Evolutionary conservation across 2,797 vertebrate species (phyloP), one percentile per base, ranked within the genome.

Genomic region (Fringilla coelebs): DNA sequence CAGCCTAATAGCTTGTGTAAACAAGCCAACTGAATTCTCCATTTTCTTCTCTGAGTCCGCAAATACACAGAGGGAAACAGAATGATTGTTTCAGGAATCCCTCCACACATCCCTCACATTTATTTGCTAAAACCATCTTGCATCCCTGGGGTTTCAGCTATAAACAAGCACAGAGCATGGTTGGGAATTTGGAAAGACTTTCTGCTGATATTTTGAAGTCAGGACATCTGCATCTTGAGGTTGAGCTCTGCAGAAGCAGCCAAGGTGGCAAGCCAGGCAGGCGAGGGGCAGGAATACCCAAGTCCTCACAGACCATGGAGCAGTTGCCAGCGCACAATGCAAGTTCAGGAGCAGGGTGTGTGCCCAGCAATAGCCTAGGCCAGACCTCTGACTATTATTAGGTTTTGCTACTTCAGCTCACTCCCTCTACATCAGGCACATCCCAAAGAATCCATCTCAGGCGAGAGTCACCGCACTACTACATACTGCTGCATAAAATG

Each of bases 21-120:
- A 96, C 74, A 92, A 72, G 51, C 18, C 63, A 84, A 49, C 51
- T 7, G 2, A 81, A 92, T 84, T 88, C 62, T 86, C 93, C 34
- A 60, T 90, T 95, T 95, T 83, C 89, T 89, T 94, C 87, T 61
- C 63, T 0, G 0, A 73, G 66, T 55, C 85, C 4, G 26, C 77
- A 95, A 94, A 94, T 28, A 96, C 81, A 67, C 79, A 81, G 66
- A 94, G 70, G 89, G 66, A 95, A 95, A 94, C 80, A 88, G 55
- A 83, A 55, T 41, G 36, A 91, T 66, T 82, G 71, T 79, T 90
- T 70, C 91, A 63, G 74, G 93, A 93, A 95, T 90, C 88, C 66
- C 71, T 84, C n/a, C 55, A 19, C 79, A 85, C 41, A 84, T 61
- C 58, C 78, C 70, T 65, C 10, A 54, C 0, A 0, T 73, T 88